Conservation (phyloP, 2,888 invertebrate species). For the Agrotis exclamationis region DNA sequence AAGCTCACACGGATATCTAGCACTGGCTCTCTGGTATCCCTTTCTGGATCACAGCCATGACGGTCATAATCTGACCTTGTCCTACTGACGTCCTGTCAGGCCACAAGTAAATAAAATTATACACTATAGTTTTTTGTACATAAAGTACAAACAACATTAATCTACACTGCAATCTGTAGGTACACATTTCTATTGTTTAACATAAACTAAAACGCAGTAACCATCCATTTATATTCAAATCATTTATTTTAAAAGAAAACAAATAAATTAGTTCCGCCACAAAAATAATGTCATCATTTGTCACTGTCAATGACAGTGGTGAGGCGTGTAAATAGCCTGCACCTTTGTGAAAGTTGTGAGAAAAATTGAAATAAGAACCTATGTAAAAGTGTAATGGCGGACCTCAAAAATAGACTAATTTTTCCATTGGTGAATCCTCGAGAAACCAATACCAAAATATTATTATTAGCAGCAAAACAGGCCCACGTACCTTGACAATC, state of each 20-base stretch:
- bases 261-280: background rate
- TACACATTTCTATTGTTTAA: background rate
- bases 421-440: too few relatives aligned
- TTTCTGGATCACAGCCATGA: slow-evolving; percentile 28
- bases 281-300: slow-evolving; percentile 5
- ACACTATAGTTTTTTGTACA: slow-evolving; percentile 8
- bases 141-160: background rate
- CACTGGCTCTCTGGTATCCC: slow-evolving; percentile 17
- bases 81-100: slow-evolving; percentile 37
- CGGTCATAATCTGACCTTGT: slow-evolving; percentile 46
- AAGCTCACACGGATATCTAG: slow-evolving; percentile 6
- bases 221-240: background rate
- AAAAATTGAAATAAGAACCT: too few relatives aligned
- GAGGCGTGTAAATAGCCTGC: too few relatives aligned
- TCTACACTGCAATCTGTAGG: background rate
- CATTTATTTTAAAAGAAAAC: background rate
- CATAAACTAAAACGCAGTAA: background rate
- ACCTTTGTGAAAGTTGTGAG: too few relatives aligned
- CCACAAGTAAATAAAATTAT: slow-evolving; percentile 31
- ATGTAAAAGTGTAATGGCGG: too few relatives aligned
- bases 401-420: too few relatives aligned
- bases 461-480: too few relatives aligned
- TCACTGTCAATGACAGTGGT: slow-evolving; percentile 8
- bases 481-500: too few relatives aligned
- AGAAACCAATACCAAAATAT: too few relatives aligned